Base-by-base conservation (phyloP, 2,113 vertebrate genomes). In the Eclectus roratus region DNA sequence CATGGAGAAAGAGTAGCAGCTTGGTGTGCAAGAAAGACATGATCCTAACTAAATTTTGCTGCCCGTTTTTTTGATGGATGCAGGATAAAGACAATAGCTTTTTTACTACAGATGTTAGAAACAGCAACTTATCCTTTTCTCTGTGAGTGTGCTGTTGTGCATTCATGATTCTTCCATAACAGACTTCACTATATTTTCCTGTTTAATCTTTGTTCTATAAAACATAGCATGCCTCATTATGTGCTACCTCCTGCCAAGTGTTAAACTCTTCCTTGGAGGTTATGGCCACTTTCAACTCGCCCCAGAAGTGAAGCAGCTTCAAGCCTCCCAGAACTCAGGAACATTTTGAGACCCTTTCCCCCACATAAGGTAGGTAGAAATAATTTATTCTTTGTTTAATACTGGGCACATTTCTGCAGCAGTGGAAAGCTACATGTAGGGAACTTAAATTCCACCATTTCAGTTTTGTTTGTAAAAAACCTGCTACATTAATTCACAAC, bases 391-490 rank as follows among this genome's bases (percentile, higher is more conserved):
- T 76, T 81, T 78, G 7, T 69, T 94, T 94, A 74, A 46, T 74
- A 84, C 37, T 55, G 17, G 43, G 4, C 53, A 66, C 15, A 10
- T 80, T 89, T 79, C 61, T 90, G 71, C 31, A 80, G 47, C 50
- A 29, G 24, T 76, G 33, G 73, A 94, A 94, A 89, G 14, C 49
- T 88, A 21, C 10, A 41, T 1, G 0, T 44, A 1, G 1, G 41
- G 87, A 94, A 66, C 70, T 85, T 69, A 78, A 88, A 93, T 87
- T 91, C 29, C 53, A 58, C 52, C 41, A 27, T 81, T 95, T 80
- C 60, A 76, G 9, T 25, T 64, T 6, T 78, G 25, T 94, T 91
- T 93, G 39, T 85, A 52, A 77, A 91, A 95, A 58, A 3, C 8
- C 19, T 78, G 29, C 17, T 29, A 50, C 55, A n/a, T 92, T 44